Evolutionary conservation across 2,797 vertebrate genomes (phyloP).

Genomic region (Rhabdophis nuchalis): DNA sequence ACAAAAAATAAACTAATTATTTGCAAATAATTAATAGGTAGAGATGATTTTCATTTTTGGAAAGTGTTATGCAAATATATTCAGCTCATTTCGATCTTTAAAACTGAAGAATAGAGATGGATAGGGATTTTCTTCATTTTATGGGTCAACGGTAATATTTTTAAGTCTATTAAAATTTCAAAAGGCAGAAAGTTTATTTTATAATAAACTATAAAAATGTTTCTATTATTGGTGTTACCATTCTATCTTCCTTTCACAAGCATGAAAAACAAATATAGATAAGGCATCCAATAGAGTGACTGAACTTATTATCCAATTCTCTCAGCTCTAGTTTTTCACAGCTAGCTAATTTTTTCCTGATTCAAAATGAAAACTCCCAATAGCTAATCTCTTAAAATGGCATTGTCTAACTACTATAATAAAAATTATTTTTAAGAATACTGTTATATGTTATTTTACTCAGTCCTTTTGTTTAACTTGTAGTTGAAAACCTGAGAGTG

Average conservation of each 20-base stretch:
- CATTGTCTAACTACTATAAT: background rate
- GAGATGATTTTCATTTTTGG: background rate
- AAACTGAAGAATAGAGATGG: background rate
- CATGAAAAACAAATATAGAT: background rate
- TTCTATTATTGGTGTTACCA: background rate
- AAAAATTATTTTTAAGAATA: background rate
- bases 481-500: background rate
- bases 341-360: background rate
- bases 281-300: background rate
- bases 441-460: too few species aligned
- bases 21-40: background rate
- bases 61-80: background rate
- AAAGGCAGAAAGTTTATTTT: background rate
- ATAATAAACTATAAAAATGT: background rate
- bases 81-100: background rate
- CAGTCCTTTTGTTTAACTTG: background rate
- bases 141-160: background rate
- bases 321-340: background rate
- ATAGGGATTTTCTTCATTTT: background rate
- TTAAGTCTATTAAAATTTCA: background rate
- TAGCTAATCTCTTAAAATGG: background rate
- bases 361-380: background rate
- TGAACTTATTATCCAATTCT: background rate
- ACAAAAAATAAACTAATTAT: background rate
- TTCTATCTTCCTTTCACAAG: background rate